Conservation (phyloP, 2,888 invertebrate genomes). For the Eristalis tenax region DNA sequence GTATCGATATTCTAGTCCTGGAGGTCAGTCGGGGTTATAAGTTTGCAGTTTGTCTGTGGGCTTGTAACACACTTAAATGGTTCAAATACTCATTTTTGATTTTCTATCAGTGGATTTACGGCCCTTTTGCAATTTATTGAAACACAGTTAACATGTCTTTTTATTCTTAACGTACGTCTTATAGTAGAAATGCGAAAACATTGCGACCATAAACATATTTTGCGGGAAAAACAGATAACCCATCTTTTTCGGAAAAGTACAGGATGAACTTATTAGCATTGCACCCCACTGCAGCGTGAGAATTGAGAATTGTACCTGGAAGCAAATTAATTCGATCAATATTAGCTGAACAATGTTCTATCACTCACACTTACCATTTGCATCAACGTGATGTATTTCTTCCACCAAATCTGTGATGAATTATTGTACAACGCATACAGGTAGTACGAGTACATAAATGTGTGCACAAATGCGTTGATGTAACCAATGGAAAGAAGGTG, state of each 20-base stretch:
- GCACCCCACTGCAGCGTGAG: slow-evolving; percentile 26
- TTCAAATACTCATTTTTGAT: no score
- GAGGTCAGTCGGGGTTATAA: no score
- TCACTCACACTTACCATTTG: slow-evolving; percentile 31
- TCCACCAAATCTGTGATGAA: slow-evolving; percentile 80
- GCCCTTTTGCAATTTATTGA: background rate
- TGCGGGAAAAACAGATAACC: slow-evolving; percentile 22
- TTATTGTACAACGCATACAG: slow-evolving; percentile 77
- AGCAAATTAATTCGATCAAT: background rate
- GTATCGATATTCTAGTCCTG: no score
- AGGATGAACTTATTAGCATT: slow-evolving; percentile 15
- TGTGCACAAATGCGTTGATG: slow-evolving; percentile 79
- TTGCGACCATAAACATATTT: slow-evolving; percentile 29
- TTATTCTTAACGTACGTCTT: slow-evolving; percentile 31
- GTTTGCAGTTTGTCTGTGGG: no score
- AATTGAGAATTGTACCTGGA: slow-evolving; percentile 25
- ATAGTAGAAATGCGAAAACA: slow-evolving; percentile 50
- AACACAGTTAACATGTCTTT: no score
- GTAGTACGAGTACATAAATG: slow-evolving; percentile 80
- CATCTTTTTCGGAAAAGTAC: slow-evolving; percentile 31
- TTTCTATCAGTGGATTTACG: no score
- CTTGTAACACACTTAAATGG: no score
- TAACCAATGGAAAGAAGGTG: slow-evolving; percentile 78
- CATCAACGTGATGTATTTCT: slow-evolving; percentile 79
- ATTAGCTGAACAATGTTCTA: background rate